phyloP scores from a whole-genome alignment of 2,113 vertebrate species.

The Centrocercus urophasianus region DNA sequence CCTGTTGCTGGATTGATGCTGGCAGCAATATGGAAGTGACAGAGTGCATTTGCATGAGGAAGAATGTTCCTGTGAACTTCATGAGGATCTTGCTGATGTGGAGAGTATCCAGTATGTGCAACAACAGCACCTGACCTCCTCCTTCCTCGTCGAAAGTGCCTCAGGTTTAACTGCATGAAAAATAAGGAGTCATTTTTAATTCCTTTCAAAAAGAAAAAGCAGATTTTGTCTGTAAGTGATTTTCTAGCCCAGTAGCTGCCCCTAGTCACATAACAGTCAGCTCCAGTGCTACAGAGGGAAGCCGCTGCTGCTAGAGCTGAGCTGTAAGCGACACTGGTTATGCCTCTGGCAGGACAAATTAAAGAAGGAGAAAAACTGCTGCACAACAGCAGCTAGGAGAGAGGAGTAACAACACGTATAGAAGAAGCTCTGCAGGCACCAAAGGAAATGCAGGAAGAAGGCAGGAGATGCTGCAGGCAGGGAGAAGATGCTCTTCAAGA shows the following conservation, averaged over 20 bases:
- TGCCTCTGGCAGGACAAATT: not conserved
- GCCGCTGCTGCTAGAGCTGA: not conserved
- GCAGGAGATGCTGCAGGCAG: not conserved
- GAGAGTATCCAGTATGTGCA: slow-evolving; percentile 85
- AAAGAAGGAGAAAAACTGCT: not conserved
- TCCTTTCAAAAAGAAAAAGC: slow-evolving; percentile 1
- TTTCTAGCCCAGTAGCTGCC: not conserved
- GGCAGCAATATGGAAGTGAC: slow-evolving; percentile 98
- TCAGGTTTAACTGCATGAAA: slow-evolving; percentile 83
- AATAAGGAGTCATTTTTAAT: slow-evolving; percentile 34
- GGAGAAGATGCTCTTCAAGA: too few species aligned
- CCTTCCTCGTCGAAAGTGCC: slow-evolving; percentile 81
- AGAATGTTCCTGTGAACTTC: slow-evolving; percentile 79
- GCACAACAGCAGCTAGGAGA: not conserved
- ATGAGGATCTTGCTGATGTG: slow-evolving; percentile 88
- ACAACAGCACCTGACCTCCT: slow-evolving; percentile 81
- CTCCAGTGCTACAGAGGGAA: not conserved
- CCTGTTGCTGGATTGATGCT: slow-evolving; percentile 98
- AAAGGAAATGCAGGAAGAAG: not conserved
- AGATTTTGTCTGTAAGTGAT: not conserved
- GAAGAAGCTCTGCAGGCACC: not conserved
- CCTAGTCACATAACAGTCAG: not conserved
- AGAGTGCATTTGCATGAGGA: slow-evolving; percentile 91
- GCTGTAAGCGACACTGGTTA: not conserved
- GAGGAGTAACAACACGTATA: not conserved